A percentile compares a stretch with the other conserved stretches of the same genome.
phyloP scores from a whole-genome alignment of 2,113 vertebrate species.

The Piprites chloris region DNA sequence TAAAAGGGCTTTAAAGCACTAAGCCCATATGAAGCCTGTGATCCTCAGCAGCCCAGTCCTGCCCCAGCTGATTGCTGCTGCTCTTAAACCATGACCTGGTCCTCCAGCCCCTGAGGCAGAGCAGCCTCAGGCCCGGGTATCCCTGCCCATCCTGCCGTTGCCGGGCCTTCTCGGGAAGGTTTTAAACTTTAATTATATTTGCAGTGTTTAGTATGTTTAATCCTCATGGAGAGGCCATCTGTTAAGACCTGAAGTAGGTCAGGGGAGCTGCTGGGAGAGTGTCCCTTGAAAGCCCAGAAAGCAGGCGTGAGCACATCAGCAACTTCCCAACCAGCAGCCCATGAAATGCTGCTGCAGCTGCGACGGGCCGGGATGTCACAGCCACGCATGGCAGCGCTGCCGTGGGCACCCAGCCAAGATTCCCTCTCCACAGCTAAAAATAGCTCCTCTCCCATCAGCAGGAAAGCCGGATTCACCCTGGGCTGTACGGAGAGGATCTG shows the following conservation, averaged over 20 bases:
- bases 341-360: not conserved
- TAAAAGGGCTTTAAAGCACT: not conserved
- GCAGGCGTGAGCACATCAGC: not conserved
- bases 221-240: slow-evolving; percentile 45
- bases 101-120: not conserved
- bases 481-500: not conserved
- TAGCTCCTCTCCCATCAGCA: not conserved
- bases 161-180: not conserved
- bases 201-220: slow-evolving; percentile 36
- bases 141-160: not conserved
- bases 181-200: slow-evolving; percentile 54
- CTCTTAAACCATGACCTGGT: not conserved
- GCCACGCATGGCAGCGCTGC: not conserved
- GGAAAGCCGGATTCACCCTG: not conserved
- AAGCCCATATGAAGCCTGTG: not conserved
- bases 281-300: not conserved
- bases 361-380: not conserved
- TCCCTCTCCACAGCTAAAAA: not conserved
- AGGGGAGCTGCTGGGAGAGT: slow-evolving; percentile 4
- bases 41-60: not conserved
- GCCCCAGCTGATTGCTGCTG: not conserved
- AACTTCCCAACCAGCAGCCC: not conserved
- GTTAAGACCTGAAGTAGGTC: slow-evolving; percentile 57
- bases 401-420: not conserved
- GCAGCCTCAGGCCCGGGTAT: not conserved